Base-by-base conservation (phyloP, 1,140 invertebrate species). In the Paraescarpia echinospica region DNA sequence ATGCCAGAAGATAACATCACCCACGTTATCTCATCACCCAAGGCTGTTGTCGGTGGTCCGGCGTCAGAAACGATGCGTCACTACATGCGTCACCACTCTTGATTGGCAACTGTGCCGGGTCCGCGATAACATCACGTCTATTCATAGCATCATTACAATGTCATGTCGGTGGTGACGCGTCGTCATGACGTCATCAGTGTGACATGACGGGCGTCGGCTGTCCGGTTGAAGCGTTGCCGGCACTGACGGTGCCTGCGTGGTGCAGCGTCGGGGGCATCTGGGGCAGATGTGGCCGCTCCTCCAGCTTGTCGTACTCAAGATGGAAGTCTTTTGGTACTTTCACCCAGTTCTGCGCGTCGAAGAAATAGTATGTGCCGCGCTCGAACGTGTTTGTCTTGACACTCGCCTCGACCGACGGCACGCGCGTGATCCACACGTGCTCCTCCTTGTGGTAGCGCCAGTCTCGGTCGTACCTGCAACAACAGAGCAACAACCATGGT, bases 391-490 rank as follows among this genome's bases (percentile, higher is more conserved):
- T 97, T 94, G 98, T 99, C 96, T 99, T 99, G 96, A 99, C 98
- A 93, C 98, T 97, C 94, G 98, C 97, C 93, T 98, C 98, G 96
- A 98, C 97, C 94, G 98, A 98, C 93, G 98, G 98, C 94, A 98
- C 98, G 96, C 99, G 97, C 94, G 99, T 99, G 96, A 99, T 98
- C 99, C 99, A 99, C 94, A 99, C 98, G 96, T 99, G 98, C 96
- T 99, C 99, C 95, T 99, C 99, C 97, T 98, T 99, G 96, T 99
- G 99, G 97, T 99, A 99, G 96, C 99, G 97, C 99, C 99, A 99
- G 95, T 99, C 99, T 96, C 99, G 97, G 96, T 97, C 98, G 96
- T 99, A 99, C 96, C 99, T 97, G 94, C 14, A 94, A 93, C 92
- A 92, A 18, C 91, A 90, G 92, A 90, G 12, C 33, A 90, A 90